phyloP scores from a whole-genome alignment of 2,113 vertebrate species.

The Phainopepla nitens region DNA sequence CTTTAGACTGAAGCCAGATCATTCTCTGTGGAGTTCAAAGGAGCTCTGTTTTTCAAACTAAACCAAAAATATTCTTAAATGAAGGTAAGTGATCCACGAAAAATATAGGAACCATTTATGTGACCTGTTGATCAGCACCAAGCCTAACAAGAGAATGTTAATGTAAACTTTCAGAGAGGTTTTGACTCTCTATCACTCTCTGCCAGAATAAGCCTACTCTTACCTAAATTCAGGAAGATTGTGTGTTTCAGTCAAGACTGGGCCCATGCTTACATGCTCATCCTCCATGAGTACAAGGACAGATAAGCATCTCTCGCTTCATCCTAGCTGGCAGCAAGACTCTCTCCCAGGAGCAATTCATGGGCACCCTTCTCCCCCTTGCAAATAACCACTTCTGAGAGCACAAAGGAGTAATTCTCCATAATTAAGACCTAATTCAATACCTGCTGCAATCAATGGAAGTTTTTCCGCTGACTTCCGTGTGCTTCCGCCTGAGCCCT shows the following conservation, averaged over 20 bases:
- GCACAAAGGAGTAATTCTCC: not conserved
- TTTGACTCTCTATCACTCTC: not conserved
- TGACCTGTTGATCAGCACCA: not conserved
- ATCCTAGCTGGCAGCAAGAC: not conserved
- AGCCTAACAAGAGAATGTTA: not conserved
- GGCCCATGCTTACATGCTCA: not conserved
- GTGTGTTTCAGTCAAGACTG: not conserved
- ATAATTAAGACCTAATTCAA: slow-evolving; percentile 52
- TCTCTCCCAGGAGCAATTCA: not conserved
- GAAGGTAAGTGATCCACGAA: not conserved
- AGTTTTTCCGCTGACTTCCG: slow-evolving; percentile 1
- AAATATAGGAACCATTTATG: not conserved
- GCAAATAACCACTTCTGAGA: not conserved
- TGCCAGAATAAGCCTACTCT: not conserved
- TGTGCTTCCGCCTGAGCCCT: not conserved
- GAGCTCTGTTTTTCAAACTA: not conserved
- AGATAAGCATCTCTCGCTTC: not conserved
- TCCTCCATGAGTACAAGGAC: not conserved
- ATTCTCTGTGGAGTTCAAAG: not conserved
- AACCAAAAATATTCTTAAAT: not conserved
- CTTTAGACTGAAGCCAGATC: not conserved
- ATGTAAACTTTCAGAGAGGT: not conserved
- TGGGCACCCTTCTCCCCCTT: not conserved
- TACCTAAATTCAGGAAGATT: not conserved
- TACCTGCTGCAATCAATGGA: not conserved